These are phyloP conservation scores for Macrotis lagotis DNA, from an alignment of 2,113 vertebrate genomes.

Conservation along the genomic window DNA sequence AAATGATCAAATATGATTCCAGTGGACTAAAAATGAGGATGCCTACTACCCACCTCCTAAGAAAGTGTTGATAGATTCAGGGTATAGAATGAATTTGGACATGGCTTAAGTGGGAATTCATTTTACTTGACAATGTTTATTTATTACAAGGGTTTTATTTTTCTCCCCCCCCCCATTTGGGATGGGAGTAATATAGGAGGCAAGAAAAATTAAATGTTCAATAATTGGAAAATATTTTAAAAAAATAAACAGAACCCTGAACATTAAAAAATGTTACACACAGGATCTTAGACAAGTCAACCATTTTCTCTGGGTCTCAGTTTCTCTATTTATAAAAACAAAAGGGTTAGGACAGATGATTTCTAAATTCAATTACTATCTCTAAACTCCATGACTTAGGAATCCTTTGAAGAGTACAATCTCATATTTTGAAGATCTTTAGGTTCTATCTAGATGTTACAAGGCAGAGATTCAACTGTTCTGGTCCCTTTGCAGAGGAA, in stretches of 20 bases:
- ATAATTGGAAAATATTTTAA: not conserved
- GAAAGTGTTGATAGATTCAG: not conserved
- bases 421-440: not conserved
- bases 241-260: not conserved
- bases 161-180: not conserved
- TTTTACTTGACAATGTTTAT: not conserved
- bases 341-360: not conserved
- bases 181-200: not conserved
- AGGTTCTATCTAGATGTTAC: not conserved
- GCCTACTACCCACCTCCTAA: not conserved
- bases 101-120: not conserved
- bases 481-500: not conserved
- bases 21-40: not conserved
- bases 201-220: not conserved
- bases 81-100: not conserved
- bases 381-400: not conserved
- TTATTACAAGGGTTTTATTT: not conserved
- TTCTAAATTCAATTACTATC: not conserved
- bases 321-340: not conserved
- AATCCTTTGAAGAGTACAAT: not conserved
- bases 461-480: not conserved
- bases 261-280: not conserved
- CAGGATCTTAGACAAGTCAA: not conserved
- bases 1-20: not conserved
- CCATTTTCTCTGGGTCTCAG: not conserved